phyloP scores from a whole-genome alignment of 2,797 vertebrate genomes.

The Podarcis siculus region DNA sequence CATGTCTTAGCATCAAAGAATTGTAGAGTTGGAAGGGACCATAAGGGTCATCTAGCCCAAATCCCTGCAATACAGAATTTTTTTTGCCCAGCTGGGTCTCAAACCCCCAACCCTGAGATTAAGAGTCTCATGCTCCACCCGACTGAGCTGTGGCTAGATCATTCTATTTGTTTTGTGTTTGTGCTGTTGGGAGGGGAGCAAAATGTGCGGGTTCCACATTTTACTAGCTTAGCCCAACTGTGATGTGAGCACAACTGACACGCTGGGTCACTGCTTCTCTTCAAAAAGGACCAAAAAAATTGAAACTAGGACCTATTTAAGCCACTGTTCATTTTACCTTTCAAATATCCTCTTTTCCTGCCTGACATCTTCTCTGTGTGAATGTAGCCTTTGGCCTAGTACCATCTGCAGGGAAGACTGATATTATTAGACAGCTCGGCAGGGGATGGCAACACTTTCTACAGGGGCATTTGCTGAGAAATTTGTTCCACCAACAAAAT shows the following conservation, averaged over 20 bases:
- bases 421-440: slow-evolving; percentile 63
- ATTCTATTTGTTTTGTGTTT: neutral
- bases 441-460: slow-evolving; percentile 58
- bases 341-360: slow-evolving; percentile 34
- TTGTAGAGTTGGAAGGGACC: too few species aligned
- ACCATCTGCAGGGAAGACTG: slow-evolving; percentile 44
- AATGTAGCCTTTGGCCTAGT: slow-evolving; percentile 60
- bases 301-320: slow-evolving; percentile 30
- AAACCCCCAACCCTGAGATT: too few species aligned
- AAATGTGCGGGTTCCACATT: neutral
- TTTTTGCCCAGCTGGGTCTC: too few species aligned
- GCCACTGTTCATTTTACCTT: slow-evolving; percentile 27
- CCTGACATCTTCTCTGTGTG: slow-evolving; percentile 28
- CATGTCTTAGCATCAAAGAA: too few species aligned
- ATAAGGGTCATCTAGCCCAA: too few species aligned
- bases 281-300: slow-evolving; percentile 7
- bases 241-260: neutral
- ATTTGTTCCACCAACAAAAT: slow-evolving; percentile 67
- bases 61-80: too few species aligned
- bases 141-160: too few species aligned
- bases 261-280: neutral
- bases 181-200: neutral
- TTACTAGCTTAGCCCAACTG: neutral
- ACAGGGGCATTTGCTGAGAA: slow-evolving; percentile 58
- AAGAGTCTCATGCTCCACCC: too few species aligned